phyloP scores from a whole-genome alignment of 92 coral and sea anemone species.

The Palythoa heliodiscus region DNA sequence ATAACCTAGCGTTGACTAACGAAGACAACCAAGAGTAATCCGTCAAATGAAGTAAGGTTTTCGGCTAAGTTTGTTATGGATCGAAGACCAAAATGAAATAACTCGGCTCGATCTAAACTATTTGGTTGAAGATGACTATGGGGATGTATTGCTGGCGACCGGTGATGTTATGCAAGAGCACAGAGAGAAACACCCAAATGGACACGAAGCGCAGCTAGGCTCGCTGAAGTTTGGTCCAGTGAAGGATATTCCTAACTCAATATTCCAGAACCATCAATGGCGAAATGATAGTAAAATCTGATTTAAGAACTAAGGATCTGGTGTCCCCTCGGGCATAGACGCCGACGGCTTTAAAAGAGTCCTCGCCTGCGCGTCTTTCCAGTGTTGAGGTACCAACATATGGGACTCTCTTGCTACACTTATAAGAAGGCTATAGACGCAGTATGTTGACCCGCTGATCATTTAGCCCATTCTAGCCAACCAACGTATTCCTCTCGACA shows the following conservation, averaged over 20 bases:
- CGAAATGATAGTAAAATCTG: conserved; percentile 39
- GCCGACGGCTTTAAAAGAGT: neutral
- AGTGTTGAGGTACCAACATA: too few relatives aligned
- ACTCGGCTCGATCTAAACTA: neutral
- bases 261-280: neutral
- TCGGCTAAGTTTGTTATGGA: neutral
- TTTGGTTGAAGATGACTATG: neutral
- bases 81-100: neutral
- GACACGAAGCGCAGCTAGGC: conserved; percentile 42
- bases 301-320: conserved; percentile 28
- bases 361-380: too few relatives aligned
- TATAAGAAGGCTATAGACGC: too few relatives aligned
- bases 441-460: too few relatives aligned
- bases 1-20: too few relatives aligned
- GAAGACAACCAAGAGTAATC: too few relatives aligned
- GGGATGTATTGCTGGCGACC: conserved; percentile 29
- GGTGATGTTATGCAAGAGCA: conserved; percentile 41
- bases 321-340: neutral
- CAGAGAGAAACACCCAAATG: conserved; percentile 52
- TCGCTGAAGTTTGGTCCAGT: conserved; percentile 42
- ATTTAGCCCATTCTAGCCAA: too few relatives aligned
- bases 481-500: too few relatives aligned
- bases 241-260: too few relatives aligned
- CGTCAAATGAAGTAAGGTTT: too few relatives aligned
- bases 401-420: too few relatives aligned